Evolutionary conservation across 2,113 vertebrate species (phyloP).

Genomic region (Speoplatyrhinus poulsoni): DNA sequence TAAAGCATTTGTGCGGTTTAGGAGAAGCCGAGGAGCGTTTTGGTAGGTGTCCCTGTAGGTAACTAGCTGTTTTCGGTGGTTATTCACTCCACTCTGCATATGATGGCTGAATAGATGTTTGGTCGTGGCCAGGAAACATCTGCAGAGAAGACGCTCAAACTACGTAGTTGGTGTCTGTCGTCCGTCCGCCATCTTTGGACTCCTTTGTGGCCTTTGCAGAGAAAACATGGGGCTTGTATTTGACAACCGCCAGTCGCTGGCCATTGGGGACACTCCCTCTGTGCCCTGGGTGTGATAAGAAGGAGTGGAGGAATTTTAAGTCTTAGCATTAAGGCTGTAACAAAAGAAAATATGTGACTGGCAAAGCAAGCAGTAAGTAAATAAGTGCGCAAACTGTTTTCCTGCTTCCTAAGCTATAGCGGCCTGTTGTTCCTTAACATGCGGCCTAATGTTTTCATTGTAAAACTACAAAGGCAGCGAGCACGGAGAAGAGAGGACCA

Average conservation of each 20-base stretch:
- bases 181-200: conserved; percentile 51
- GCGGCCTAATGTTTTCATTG: background rate
- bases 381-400: background rate
- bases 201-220: conserved; percentile 76
- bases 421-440: background rate
- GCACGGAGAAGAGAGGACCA: too few relatives aligned
- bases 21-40: background rate
- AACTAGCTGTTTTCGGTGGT: conserved; percentile 67
- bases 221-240: conserved; percentile 76
- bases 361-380: background rate
- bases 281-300: conserved; percentile 74
- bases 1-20: background rate
- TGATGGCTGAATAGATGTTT: background rate
- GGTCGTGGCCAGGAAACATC: conserved; percentile 15
- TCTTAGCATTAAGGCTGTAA: too few relatives aligned
- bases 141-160: conserved; percentile 72
- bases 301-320: background rate
- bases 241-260: conserved; percentile 75
- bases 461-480: background rate
- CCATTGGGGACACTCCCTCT: conserved; percentile 73
- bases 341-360: background rate
- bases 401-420: background rate
- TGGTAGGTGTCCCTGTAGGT: conserved; percentile 63
- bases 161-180: conserved; percentile 88
- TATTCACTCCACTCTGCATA: background rate